Conservation (phyloP, 92 coral and sea anemone genomes). For the Micromussa lordhowensis region DNA sequence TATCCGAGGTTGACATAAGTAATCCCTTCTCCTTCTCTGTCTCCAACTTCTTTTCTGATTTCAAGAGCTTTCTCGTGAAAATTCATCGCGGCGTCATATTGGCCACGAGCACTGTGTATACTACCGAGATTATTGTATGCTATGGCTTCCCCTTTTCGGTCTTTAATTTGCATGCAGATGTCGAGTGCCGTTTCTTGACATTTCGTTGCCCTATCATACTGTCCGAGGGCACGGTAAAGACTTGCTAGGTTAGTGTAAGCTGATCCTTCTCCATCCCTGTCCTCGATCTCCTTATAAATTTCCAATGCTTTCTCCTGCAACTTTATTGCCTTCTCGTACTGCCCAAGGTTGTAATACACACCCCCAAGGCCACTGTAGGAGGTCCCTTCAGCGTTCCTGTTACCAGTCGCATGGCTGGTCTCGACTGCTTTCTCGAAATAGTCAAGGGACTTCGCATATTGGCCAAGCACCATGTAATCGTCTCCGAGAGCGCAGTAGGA, state of each 20-base stretch:
- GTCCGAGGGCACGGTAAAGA: conserved; percentile 14
- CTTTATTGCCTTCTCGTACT: conserved; percentile 30
- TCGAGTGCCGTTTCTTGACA: conserved; percentile 32
- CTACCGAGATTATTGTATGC: conserved; percentile 35
- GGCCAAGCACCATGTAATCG: conserved; percentile 26
- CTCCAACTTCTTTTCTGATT: conserved; percentile 22
- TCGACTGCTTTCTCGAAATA: conserved; percentile 35
- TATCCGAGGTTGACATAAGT: conserved; percentile 35
- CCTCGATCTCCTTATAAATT: conserved; percentile 6
- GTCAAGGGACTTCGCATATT: conserved; percentile 20
- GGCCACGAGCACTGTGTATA: conserved; percentile 29
- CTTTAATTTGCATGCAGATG: conserved; percentile 8
- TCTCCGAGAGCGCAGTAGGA: background rate
- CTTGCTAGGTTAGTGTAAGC: conserved; percentile 7
- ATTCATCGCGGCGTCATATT: background rate
- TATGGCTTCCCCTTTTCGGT: conserved; percentile 16
- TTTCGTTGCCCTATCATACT: conserved; percentile 9
- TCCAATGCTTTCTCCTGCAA: conserved; percentile 13
- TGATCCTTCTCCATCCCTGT: background rate
- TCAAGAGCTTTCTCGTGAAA: conserved; percentile 34
- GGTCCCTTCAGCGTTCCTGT: background rate
- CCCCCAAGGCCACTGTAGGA: conserved; percentile 18
- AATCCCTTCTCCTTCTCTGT: conserved; percentile 28
- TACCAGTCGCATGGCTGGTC: conserved; percentile 20
- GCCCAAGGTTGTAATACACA: conserved; percentile 28